Base-by-base conservation (phyloP, 1,140 invertebrate genomes). In the Phortica variegata region DNA sequence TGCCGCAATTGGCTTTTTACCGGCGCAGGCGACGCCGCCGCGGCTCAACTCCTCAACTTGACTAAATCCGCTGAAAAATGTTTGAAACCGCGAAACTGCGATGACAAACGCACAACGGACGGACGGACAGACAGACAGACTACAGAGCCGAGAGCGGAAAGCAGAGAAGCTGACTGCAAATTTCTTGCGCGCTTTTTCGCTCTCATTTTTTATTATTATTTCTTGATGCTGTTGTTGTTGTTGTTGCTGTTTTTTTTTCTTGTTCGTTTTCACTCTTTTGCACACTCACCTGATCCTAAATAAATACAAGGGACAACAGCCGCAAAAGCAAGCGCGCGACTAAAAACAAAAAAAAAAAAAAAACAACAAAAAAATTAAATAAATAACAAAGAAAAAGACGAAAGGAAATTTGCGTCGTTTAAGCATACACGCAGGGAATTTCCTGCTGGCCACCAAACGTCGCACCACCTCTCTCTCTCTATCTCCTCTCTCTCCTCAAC, bases 11-110 rank as follows among this genome's bases (percentile, higher is more conserved):
- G 46, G 31, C 54, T 50, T 40, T 21, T 40, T 48, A 12, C 33
- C 19, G 16, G 31, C 18, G 20, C 44, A n/a, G 34, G 26, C 49
- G 31, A 43, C 18, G 56, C 44, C 57, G 62, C 50, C 52, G 45
- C 61, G 58, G 58, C 47, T 52, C 54, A 54, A 51, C 52, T 61
- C 47, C 39, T 43, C 45, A 48, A 39, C 16, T 16, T 12, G 9
- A 40, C 20, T 3, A 29, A 12, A 1, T 17, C 32, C 32, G 9
- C 13, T 34, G 65, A 57, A 68, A 68, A 68, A 68, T 68, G 63
- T 69, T 65, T 63, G 65, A 47, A 68, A 68, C 63, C 63, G 63
- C 63, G 63, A 68, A 68, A 68, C 68, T 68, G 63, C 68, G 68
- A 68, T 68, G 68, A 26, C 5, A 26, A 26, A 26, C 23, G 23